phyloP scores from a whole-genome alignment of 2,888 invertebrate species.

The Alsophila aescularia region DNA sequence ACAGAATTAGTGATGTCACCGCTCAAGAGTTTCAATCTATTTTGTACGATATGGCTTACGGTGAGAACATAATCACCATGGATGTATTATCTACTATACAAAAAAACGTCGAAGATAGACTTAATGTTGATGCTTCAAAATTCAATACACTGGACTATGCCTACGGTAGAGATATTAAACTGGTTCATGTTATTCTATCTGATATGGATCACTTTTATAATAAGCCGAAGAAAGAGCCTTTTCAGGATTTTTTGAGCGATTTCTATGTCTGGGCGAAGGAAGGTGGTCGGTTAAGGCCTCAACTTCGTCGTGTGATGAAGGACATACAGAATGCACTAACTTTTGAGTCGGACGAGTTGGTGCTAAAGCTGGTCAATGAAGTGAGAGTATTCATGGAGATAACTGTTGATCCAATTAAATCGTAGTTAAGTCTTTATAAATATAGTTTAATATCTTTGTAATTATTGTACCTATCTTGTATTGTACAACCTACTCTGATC shows the following conservation, averaged over 20 bases:
- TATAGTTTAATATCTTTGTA: background rate
- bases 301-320: constrained; percentile 46
- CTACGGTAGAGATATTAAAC: constrained; percentile 51
- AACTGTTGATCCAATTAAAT: constrained; percentile 57
- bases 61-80: constrained; percentile 53
- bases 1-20: constrained; percentile 48
- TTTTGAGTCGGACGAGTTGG: constrained; percentile 44
- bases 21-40: constrained; percentile 59
- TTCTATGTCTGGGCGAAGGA: constrained; percentile 48
- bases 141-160: constrained; percentile 26
- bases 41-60: constrained; percentile 64
- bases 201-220: constrained; percentile 67
- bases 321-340: constrained; percentile 46
- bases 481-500: no score
- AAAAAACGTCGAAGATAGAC: constrained; percentile 51
- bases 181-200: constrained; percentile 62
- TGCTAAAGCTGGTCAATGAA: constrained; percentile 56
- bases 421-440: constrained; percentile 23
- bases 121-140: constrained; percentile 35
- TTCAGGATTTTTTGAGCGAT: constrained; percentile 51
- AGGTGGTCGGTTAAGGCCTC: constrained; percentile 39
- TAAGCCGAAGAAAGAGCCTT: constrained; percentile 49
- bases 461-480: no score
- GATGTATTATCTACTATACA: constrained; percentile 52
- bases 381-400: constrained; percentile 64